Base-by-base conservation (phyloP, 2,888 invertebrate species). In the Amiota communis region DNA sequence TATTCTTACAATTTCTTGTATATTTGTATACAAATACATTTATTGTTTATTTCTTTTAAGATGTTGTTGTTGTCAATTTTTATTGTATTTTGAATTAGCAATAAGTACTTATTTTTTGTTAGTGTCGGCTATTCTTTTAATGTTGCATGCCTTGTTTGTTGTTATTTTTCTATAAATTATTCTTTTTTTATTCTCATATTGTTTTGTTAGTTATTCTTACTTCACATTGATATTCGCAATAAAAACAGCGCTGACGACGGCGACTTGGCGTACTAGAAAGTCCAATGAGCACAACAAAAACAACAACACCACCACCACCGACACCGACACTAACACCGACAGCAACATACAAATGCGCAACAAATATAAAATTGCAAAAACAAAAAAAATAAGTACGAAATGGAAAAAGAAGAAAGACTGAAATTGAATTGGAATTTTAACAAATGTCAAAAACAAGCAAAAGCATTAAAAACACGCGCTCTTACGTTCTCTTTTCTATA, bases 361-460 rank as follows among this genome's bases (percentile, higher is more conserved):
- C 13, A 53, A 53, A 53, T 17, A 17, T 49, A 8, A 68, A 68
- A 65, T 15, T 15, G 65, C 65, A 57, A 70, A 61, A 36, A 17
- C 8, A 23, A 36, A 68, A 68, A 68, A 12, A 36, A 23, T 36
- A 63, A 63, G 3, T 36, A 63, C 36, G 20, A 59, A 12, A 17
- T 46, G 13, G 3, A 46, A 13, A 15, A 65, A 65, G 48, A n/a
- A 49, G 36, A 63, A 11, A 36, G 12, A 36, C 63, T 12, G n/a
- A 12, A 23, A 13, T 23, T 63, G 13, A 65, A 63, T 36, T 63
- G 65, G 17, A 47, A 49, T 65, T 65, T 65, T 47, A 67, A 20
- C 49, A 67, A 67, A 49, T 49, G 49, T 49, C 81, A 83, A 83
- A 85, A 84, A 84, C 75, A 77, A 76, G 74, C 79, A 76, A 77